Evolutionary conservation across 2,888 invertebrate genomes (phyloP).

Genomic region (Byasa hedistus): DNA sequence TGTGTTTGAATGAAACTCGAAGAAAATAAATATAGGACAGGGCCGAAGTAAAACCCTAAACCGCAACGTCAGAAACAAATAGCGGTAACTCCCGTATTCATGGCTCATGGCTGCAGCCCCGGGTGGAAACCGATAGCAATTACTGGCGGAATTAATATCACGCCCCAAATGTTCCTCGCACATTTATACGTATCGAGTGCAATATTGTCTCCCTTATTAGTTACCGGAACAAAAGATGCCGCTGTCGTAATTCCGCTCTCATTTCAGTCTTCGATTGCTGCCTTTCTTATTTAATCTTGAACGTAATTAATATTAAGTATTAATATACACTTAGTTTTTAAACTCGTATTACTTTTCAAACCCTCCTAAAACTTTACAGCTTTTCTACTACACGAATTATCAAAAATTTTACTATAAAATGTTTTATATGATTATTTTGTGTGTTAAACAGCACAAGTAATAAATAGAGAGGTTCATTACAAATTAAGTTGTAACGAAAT

Average conservation of each 20-base stretch:
- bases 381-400: too few relatives aligned
- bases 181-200: conserved; percentile 79
- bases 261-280: conserved; percentile 64
- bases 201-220: conserved; percentile 81
- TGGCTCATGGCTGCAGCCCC: conserved; percentile 76
- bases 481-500: neutral
- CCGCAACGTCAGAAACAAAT: conserved; percentile 79
- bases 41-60: conserved; percentile 71
- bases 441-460: neutral
- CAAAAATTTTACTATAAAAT: neutral
- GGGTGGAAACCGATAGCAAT: conserved; percentile 78
- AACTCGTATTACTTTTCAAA: too few relatives aligned
- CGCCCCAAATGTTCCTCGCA: conserved; percentile 77
- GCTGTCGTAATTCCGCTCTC: conserved; percentile 66
- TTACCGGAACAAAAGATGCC: conserved; percentile 74
- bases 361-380: too few relatives aligned
- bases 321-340: neutral
- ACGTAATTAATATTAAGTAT: conserved; percentile 67
- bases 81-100: conserved; percentile 79
- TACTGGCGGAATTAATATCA: conserved; percentile 79
- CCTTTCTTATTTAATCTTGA: conserved; percentile 73
- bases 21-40: conserved; percentile 76
- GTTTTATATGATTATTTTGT: neutral
- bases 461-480: neutral
- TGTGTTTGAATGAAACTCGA: conserved; percentile 68